A percentile compares a stretch with the other conserved stretches of the same genome.
Evolutionary conservation across 2,113 vertebrate species (phyloP).

Genomic region (Malurus alboscapulatus): DNA sequence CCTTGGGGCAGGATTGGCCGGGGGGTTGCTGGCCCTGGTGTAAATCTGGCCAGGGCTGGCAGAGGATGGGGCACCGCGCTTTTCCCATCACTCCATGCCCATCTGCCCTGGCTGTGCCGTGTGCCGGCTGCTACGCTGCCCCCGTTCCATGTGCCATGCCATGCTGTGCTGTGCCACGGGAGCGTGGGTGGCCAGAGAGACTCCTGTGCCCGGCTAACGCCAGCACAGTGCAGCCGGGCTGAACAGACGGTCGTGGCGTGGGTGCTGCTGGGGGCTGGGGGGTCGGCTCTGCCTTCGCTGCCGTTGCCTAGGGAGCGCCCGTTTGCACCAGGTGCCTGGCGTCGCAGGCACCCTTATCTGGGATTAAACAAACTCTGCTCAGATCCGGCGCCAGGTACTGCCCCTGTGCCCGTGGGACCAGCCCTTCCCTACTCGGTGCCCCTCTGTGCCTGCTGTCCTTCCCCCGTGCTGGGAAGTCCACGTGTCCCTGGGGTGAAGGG

Average conservation of each 20-base stretch:
- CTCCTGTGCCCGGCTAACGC: background rate
- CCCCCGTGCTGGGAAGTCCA: background rate
- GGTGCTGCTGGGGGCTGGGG: background rate
- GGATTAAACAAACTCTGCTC: constrained; percentile 32
- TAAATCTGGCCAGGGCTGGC: background rate
- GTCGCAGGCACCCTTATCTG: constrained; percentile 21
- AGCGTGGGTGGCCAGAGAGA: background rate
- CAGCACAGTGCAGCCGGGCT: rapidly evolving
- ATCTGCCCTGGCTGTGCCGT: background rate
- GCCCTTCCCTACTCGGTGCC: rapidly evolving
- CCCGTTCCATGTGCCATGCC: background rate
- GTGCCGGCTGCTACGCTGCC: background rate
- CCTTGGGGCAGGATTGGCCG: background rate
- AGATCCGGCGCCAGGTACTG: background rate
- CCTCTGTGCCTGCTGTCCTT: background rate
- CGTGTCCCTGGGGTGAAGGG: background rate
- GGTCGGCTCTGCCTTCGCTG: background rate
- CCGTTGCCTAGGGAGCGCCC: background rate
- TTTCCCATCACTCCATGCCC: background rate
- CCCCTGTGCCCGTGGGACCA: background rate
- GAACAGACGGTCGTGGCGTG: background rate
- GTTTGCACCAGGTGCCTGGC: background rate
- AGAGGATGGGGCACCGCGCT: background rate
- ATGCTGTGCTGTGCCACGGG: background rate
- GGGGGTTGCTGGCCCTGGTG: background rate